Evolutionary conservation across 2,888 invertebrate species (phyloP).

Genomic region (Hirtodrosophila cameraria): DNA sequence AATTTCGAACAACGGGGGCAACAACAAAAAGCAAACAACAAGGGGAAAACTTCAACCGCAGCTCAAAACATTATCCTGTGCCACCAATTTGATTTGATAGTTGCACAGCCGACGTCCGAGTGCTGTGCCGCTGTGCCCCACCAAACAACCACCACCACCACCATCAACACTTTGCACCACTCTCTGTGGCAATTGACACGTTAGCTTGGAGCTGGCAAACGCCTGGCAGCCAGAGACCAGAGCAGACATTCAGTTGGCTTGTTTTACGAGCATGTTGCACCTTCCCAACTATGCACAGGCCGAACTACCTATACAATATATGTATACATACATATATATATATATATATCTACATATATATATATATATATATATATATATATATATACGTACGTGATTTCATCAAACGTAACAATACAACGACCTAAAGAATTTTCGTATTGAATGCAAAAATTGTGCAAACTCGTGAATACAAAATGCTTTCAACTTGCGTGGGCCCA

Average conservation of each 20-base stretch:
- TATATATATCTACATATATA: background rate
- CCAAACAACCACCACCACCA: background rate
- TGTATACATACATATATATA: conserved; percentile 1
- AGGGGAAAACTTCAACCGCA: conserved; percentile 67
- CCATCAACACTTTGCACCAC: conserved; percentile 2
- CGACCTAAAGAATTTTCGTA: conserved; percentile 70
- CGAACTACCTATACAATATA: conserved; percentile 34
- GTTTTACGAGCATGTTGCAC: conserved; percentile 77
- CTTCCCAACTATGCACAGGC: conserved; percentile 54
- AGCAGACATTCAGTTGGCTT: conserved; percentile 58
- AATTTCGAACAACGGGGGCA: conserved; percentile 43
- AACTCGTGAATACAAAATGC: conserved; percentile 77
- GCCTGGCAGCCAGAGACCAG: conserved; percentile 54
- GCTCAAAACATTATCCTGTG: conserved; percentile 79
- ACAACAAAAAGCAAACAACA: conserved; percentile 46
- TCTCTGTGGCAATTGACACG: conserved; percentile 67
- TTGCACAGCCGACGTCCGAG: conserved; percentile 66
- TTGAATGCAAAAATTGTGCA: conserved; percentile 80
- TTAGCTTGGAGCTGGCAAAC: conserved; percentile 62
- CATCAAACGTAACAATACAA: conserved; percentile 74
- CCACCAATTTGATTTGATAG: conserved; percentile 80
- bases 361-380: conserved; percentile 9
- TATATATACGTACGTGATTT: conserved; percentile 72
- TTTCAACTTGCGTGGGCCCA: conserved; percentile 51
- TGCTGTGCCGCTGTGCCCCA: conserved; percentile 5